Conservation (phyloP, 1,140 invertebrate species). For the Ylistrum balloti region DNA sequence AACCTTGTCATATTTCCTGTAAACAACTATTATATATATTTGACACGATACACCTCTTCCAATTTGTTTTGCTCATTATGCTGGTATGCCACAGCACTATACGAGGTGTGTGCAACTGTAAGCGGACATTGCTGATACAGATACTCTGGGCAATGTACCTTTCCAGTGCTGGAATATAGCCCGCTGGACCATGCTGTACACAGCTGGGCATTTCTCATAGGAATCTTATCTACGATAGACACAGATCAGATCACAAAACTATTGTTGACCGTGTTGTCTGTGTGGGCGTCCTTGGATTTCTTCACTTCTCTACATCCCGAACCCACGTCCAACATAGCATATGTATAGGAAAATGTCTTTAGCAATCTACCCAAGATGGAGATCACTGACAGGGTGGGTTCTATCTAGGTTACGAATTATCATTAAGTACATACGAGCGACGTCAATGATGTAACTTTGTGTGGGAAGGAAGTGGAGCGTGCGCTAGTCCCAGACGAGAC, state of each 20-base stretch:
- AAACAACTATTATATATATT: conserved; percentile 10
- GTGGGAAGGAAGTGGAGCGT: not conserved
- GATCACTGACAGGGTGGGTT: not conserved
- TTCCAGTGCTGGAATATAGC: not conserved
- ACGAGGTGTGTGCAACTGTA: not conserved
- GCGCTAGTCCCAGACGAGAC: not conserved
- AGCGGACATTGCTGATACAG: not conserved
- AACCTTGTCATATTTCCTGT: not conserved
- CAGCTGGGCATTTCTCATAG: no score
- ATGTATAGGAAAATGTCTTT: no score
- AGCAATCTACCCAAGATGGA: not conserved
- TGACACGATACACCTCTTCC: not conserved
- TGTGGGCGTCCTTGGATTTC: no score
- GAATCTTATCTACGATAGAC: no score
- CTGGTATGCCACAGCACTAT: not conserved
- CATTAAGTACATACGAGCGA: not conserved
- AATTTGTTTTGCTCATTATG: not conserved
- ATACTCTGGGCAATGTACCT: not conserved
- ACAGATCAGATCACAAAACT: no score
- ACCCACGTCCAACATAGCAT: no score
- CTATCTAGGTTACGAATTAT: not conserved
- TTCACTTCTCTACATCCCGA: no score
- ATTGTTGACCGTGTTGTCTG: no score
- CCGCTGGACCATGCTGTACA: no score
- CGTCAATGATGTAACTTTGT: not conserved